Evolutionary conservation across 2,113 vertebrate genomes (phyloP).

Genomic region (Percopsis transmontana): DNA sequence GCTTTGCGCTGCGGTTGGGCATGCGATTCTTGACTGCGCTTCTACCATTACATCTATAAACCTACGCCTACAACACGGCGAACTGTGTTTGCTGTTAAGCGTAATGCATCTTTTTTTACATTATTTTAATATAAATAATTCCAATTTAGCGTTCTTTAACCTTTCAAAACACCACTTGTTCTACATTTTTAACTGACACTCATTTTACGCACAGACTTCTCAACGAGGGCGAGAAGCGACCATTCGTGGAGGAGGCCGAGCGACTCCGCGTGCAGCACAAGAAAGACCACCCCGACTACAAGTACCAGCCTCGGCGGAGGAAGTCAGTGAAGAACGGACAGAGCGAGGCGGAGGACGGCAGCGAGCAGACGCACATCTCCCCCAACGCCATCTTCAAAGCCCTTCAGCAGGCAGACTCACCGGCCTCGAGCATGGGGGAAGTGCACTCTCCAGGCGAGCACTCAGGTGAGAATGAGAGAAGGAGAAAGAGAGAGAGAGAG

Average conservation of each 20-base stretch:
- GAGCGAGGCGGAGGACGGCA: slow-evolving; percentile 87
- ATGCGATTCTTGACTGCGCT: neutral
- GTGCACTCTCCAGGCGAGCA: slow-evolving; percentile 94
- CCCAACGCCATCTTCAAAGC: slow-evolving; percentile 97
- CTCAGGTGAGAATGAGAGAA: slow-evolving; percentile 80
- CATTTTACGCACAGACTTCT: slow-evolving; percentile 79
- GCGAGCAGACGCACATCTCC: slow-evolving; percentile 92
- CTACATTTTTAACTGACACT: neutral
- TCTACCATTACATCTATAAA: neutral
- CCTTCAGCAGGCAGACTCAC: slow-evolving; percentile 94
- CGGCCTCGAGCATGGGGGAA: slow-evolving; percentile 95
- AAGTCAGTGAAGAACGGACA: slow-evolving; percentile 97
- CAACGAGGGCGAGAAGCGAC: slow-evolving; percentile 93
- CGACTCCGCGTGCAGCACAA: slow-evolving; percentile 96
- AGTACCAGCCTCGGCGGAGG: slow-evolving; percentile 92
- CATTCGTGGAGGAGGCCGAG: slow-evolving; percentile 96
- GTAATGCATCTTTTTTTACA: neutral
- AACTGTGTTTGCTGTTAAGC: no score
- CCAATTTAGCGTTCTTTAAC: neutral
- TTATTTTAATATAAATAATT: neutral
- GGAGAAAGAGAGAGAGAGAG: neutral
- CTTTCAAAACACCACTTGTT: neutral
- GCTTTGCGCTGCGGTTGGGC: slow-evolving; percentile 2
- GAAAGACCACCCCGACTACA: slow-evolving; percentile 98
- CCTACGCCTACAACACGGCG: no score